A percentile compares a stretch with the other conserved stretches of the same genome.
Evolutionary conservation across 1,140 invertebrate species (phyloP).

Genomic region (Ctenoplectra terminalis): DNA sequence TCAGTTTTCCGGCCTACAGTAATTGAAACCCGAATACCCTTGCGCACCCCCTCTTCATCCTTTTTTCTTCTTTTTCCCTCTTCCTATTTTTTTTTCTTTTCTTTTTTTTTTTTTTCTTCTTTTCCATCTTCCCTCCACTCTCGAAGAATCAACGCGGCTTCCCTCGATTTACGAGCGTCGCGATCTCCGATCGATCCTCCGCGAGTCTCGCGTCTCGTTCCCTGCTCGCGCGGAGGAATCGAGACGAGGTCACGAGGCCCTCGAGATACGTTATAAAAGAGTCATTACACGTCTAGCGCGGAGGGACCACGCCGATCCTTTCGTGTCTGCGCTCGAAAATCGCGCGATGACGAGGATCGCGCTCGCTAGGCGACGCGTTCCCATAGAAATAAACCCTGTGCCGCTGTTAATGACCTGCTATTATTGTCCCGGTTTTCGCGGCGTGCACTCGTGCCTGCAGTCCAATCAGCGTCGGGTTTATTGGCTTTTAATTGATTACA

Average conservation of each 20-base stretch:
- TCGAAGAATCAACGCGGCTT: background rate
- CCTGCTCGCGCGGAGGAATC: background rate
- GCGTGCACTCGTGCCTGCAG: slow-evolving; percentile 69
- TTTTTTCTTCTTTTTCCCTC: background rate
- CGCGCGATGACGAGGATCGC: background rate
- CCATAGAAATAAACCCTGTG: slow-evolving; percentile 77
- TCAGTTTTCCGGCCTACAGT: slow-evolving; percentile 29
- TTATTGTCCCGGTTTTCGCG: slow-evolving; percentile 79
- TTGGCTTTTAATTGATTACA: slow-evolving; percentile 84
- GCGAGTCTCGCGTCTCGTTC: no score
- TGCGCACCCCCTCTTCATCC: background rate
- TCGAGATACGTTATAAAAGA: background rate
- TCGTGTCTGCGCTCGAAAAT: background rate
- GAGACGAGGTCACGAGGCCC: slow-evolving; percentile 25
- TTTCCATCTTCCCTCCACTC: background rate
- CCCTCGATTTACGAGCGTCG: background rate
- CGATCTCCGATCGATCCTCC: slow-evolving; percentile 6
- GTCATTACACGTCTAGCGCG: background rate
- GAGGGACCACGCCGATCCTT: background rate
- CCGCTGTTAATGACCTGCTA: slow-evolving; percentile 78
- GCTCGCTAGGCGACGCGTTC: slow-evolving; percentile 21
- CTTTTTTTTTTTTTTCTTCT: background rate
- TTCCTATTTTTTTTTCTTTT: background rate
- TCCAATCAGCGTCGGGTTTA: slow-evolving; percentile 80
- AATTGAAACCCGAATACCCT: slow-evolving; percentile 45